Evolutionary conservation across 2,888 invertebrate genomes (phyloP), one percentile per base, ranked within the genome.

Genomic region (Apamea epomidion): DNA sequence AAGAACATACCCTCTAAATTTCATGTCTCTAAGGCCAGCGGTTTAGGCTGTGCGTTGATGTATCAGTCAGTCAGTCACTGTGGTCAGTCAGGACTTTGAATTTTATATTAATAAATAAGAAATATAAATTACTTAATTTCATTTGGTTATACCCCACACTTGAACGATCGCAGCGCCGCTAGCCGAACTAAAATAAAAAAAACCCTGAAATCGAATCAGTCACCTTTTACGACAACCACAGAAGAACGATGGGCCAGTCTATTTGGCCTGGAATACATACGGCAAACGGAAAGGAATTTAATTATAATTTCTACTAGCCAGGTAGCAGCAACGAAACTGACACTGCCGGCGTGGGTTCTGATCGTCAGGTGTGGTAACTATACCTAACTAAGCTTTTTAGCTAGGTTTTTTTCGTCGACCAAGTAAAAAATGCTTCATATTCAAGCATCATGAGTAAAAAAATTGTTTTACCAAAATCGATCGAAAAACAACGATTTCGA

Each of bases 351-450:
- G 29, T 72, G 21, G n/a, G 8, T 42, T 10, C 71, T 12, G 21
- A 21, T 37, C 69, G 45, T 29, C 76, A 86, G 86, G 83, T 86
- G 82, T 72, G 78, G 73, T 72, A 37, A 25, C 58, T 84, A 21
- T 18, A 21, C 25, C 2, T 32, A 58, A 2, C 18, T 32, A 18
- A 83, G 48, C 29, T 68, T 77, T 32, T 8, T 6, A 45, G 62
- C 45, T 1, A n/a, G 54, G 42, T 14, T 51, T 48, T 80, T 48
- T 68, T 29, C 29, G 0, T 8, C 21, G 0, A 68, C 12, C 32
- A 62, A 62, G 6, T 58, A 32, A 21, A 45, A 58, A 81, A 14
- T 25, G 21, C 48, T 69, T 60, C 8, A 60, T 16, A 75, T 45
- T 18, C 18, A 60, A 8, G 58, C 21, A 48, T 48, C 37, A 7